Evolutionary conservation across 2,113 vertebrate species (phyloP).

Genomic region (Plestiodon gilberti): DNA sequence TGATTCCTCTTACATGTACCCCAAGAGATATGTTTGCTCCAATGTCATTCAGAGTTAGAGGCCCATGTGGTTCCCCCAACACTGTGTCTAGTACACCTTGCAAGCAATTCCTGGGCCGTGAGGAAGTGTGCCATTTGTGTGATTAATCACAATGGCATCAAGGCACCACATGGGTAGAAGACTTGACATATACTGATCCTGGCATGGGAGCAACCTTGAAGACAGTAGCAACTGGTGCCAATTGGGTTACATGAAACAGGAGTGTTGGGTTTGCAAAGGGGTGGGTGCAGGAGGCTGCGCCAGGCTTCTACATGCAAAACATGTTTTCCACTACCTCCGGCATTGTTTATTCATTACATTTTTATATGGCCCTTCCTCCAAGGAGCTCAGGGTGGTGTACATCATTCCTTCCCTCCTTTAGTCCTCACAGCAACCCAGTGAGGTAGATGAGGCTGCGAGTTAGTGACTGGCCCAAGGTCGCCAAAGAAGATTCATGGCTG

Average conservation of each 20-base stretch:
- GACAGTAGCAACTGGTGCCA: neutral
- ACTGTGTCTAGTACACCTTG: neutral
- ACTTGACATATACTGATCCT: neutral
- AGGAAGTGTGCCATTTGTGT: neutral
- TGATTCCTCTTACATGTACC: neutral
- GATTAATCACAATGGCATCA: neutral
- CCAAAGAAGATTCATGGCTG: too few relatives aligned
- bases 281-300: neutral
- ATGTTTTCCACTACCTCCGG: too few relatives aligned
- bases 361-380: too few relatives aligned
- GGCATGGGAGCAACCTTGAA: neutral
- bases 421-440: too few relatives aligned
- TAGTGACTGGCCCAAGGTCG: too few relatives aligned
- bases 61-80: neutral
- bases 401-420: too few relatives aligned
- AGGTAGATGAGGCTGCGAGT: too few relatives aligned
- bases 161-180: neutral
- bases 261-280: neutral
- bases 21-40: neutral
- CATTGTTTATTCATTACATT: too few relatives aligned
- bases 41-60: neutral
- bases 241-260: neutral
- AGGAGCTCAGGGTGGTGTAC: too few relatives aligned
- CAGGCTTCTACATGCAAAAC: neutral
- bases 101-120: neutral